Evolutionary conservation across 2,888 invertebrate species (phyloP), one percentile per base, ranked within the genome.

Genomic region (Melolontha melolontha): DNA sequence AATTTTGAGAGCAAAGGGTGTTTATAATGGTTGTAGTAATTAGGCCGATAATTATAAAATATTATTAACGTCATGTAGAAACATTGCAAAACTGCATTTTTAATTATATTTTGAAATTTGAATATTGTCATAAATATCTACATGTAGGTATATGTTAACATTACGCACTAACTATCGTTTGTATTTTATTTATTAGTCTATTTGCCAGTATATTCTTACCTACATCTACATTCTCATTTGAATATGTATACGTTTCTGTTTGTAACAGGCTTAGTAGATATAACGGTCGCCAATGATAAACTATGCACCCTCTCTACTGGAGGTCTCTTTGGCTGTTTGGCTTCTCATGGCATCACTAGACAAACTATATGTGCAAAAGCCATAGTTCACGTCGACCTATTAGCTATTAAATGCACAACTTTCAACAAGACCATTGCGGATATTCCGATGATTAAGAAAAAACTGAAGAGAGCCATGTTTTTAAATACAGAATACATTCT

Each of bases 241-340:
- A n/a, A n/a, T n/a, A 22, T 22, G 22, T 22, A 22, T 2, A 2
- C 6, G n/a, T 44, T 44, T 14, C 10, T 8, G 17, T 40, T 29
- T n/a, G 10, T 4, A 29, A 12, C 10, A 59, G 59, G 59, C 29
- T 27, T 47, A 39, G 70, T 73, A 8, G 66, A 71, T 22, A 67
- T 74, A 17, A 47, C 50, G 22, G 55, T 68, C 27, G 68, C 65
- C 17, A 54, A 59, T 29, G 47, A 51, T 12, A 57, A 40, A 39
- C 29, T 68, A 8, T 65, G 64, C n/a, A 41, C 16, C 0, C 50
- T 68, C 2, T 50, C 41, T 14, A 39, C 59, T 7, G 75, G 75
- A 7, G 74, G 72, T 10, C 65, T 75, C 8, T 75, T 75, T 67
- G 75, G 75, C 8, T 72, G 73, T 64, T 72, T 75, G 6, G 63